Base-by-base conservation (phyloP, 2,888 invertebrate species). In the Dryobota labecula region DNA sequence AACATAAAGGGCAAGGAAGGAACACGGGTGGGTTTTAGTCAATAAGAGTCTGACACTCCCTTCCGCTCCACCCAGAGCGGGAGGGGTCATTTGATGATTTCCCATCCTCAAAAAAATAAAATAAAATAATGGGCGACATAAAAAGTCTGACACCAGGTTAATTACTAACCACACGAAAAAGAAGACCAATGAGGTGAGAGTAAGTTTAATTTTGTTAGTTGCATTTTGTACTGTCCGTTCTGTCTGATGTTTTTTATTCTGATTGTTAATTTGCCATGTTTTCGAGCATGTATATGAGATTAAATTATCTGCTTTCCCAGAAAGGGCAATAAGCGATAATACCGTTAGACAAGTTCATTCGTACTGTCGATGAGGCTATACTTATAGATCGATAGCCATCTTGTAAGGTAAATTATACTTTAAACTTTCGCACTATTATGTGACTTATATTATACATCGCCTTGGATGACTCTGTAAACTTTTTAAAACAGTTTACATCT, bases 321-420 rank as follows among this genome's bases (percentile, higher is more conserved):
- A 75, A 57, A 57, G 11, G 11, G 20, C 33, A 13, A 54, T 56
- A 33, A n/a, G 15, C 51, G 15, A 24, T 38, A 61, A 38, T 27
- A 33, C 8, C n/a, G 13, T 57, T 33, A 58, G 38, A 53, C n/a
- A 60, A 58, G 58, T 58, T 73, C 13, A 76, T 13, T 33, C 20
- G 15, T 18, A 54, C 8, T 15, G 27, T 41, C 58, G 11, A n/a
- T n/a, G n/a, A 58, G 43, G 45, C 33, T 60, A 30, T 36, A 33
- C 13, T 43, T 56, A 24, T 56, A 24, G 11, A 47, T 33, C 41
- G 20, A 47, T 41, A 33, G 43, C 47, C 3, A 8, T 43, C 9
- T 56, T 27, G 11, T 38, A 43, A 57, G 13, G 13, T 49, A 69
- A 30, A 49, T 13, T 8, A 6, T 57, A 18, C 13, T 49, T 54